A percentile compares a stretch with the other conserved stretches of the same genome.
Conservation (phyloP, 2,888 invertebrate genomes). For the Ommatoiulus sabulosus region DNA sequence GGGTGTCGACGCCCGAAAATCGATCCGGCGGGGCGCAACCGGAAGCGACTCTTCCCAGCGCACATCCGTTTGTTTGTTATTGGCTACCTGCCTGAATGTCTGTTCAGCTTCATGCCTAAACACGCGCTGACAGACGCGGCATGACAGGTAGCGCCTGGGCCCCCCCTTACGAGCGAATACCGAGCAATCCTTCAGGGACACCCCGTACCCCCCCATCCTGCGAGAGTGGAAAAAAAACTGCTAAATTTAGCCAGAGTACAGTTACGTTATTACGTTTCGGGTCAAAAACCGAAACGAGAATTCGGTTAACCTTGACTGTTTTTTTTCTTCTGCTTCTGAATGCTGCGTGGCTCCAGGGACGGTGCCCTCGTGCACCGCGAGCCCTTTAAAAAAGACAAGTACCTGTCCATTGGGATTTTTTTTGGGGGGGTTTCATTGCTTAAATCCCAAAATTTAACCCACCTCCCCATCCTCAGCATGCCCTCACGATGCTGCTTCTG, state of each 20-base stretch:
- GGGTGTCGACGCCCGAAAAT: background rate
- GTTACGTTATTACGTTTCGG: slow-evolving; percentile 24
- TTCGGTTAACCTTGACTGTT: slow-evolving; percentile 23
- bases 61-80: background rate
- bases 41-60: background rate
- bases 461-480: background rate
- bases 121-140: background rate
- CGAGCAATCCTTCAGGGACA: background rate
- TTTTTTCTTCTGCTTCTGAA: background rate
- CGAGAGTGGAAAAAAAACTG: background rate
- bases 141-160: background rate
- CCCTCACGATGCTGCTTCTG: background rate
- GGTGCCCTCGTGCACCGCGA: background rate
- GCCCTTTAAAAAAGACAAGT: background rate
- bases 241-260: slow-evolving; percentile 13
- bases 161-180: background rate
- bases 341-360: background rate
- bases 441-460: too few relatives aligned
- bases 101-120: background rate
- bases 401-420: slow-evolving; percentile 29
- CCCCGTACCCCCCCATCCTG: background rate
- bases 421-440: background rate
- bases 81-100: slow-evolving; percentile 17
- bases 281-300: slow-evolving; percentile 30
- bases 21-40: background rate